A percentile compares a stretch with the other conserved stretches of the same genome.
Evolutionary conservation across 1,140 invertebrate genomes (phyloP).

Genomic region (Aphis craccivora): DNA sequence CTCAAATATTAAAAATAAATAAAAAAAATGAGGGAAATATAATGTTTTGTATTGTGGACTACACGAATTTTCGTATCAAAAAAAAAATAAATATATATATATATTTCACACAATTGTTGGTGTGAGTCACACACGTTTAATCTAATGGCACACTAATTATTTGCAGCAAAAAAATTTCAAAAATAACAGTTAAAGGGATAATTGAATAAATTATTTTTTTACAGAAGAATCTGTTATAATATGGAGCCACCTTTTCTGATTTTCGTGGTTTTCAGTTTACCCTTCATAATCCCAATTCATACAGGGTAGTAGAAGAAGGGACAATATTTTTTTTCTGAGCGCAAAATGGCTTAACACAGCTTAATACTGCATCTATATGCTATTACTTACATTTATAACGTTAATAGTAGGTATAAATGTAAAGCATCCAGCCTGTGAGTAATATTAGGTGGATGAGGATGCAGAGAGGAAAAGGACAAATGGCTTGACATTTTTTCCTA

Average conservation of each 20-base stretch:
- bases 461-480: not conserved
- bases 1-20: not conserved
- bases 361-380: not conserved
- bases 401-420: constrained; percentile 3
- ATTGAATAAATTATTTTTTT: not conserved
- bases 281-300: not conserved
- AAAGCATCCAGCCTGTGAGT: not conserved
- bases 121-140: not conserved
- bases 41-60: not conserved
- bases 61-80: no score
- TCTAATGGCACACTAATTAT: not conserved
- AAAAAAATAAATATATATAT: not conserved
- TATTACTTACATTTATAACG: not conserved
- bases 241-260: not conserved
- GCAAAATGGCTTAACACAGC: not conserved
- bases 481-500: not conserved
- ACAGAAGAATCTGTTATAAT: not conserved
- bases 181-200: not conserved
- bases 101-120: not conserved
- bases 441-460: not conserved
- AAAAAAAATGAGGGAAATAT: not conserved
- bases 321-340: not conserved
- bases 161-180: not conserved
- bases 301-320: not conserved
- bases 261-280: not conserved